These are phyloP conservation scores for Drosophila subquinaria DNA, from an alignment of 2,888 invertebrate species.

Conservation along the genomic window DNA sequence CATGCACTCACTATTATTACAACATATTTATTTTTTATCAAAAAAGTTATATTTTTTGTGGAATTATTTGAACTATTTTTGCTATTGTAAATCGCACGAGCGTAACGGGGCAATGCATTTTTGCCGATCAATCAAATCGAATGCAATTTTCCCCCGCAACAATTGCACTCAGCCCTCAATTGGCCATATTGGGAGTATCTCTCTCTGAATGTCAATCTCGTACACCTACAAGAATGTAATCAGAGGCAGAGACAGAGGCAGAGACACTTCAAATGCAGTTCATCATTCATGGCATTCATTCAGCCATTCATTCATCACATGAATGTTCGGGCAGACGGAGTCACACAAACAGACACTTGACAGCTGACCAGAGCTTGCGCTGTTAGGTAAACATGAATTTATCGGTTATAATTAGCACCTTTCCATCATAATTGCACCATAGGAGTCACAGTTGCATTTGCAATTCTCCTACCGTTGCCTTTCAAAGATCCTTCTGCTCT, in stretches of 20 bases:
- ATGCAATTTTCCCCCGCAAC: conserved; percentile 58
- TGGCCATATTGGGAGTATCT: conserved; percentile 23
- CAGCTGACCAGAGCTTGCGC: conserved; percentile 72
- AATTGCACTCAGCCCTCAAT: conserved; percentile 60
- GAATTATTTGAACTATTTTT: conserved; percentile 46
- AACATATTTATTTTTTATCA: conserved; percentile 49
- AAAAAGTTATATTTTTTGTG: conserved; percentile 55
- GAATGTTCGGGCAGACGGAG: conserved; percentile 17
- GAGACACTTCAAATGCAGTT: conserved; percentile 45
- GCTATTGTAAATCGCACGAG: conserved; percentile 69
- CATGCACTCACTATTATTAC: conserved; percentile 23
- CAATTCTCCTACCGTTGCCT: conserved; percentile 60
- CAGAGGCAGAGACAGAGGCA: conserved; percentile 12
- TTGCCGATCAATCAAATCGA: conserved; percentile 64
- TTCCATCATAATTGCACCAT: conserved; percentile 84
- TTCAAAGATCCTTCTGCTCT: conserved; percentile 43
- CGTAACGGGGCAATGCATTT: conserved; percentile 49
- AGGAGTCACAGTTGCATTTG: conserved; percentile 74
- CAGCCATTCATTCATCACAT: conserved; percentile 64
- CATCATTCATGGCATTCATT: conserved; percentile 65
- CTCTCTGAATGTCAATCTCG: conserved; percentile 11
- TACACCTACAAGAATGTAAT: conserved; percentile 61
- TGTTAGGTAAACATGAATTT: conserved; percentile 84
- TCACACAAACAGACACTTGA: conserved; percentile 64
- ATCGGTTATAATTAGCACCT: conserved; percentile 84